Evolutionary conservation across 2,113 vertebrate species (phyloP).

Genomic region (Mastomys natalensis): DNA sequence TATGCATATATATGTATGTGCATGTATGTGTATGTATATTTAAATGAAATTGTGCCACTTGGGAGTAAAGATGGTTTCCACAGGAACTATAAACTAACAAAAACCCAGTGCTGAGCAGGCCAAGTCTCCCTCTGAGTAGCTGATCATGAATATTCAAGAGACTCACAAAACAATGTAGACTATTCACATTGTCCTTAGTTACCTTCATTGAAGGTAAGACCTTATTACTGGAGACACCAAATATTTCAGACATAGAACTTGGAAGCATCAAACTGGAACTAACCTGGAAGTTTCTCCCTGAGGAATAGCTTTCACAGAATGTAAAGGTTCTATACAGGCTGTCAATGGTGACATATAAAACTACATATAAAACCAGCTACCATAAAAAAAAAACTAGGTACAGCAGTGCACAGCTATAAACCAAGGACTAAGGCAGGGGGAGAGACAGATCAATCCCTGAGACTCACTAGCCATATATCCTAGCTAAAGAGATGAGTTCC

Average conservation of each 20-base stretch:
- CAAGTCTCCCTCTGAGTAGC: background rate
- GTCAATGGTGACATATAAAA: background rate
- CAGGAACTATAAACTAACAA: background rate
- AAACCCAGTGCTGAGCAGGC: background rate
- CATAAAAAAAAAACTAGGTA: background rate
- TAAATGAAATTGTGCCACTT: background rate
- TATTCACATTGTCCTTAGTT: background rate
- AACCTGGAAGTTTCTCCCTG: background rate
- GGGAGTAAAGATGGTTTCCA: background rate
- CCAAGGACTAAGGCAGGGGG: no score
- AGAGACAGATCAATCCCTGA: background rate
- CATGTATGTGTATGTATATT: background rate
- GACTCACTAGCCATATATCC: background rate
- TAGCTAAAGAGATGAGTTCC: background rate
- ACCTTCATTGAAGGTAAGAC: background rate
- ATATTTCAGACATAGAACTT: background rate
- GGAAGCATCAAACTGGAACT: background rate
- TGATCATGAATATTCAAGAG: background rate
- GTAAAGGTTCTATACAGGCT: background rate
- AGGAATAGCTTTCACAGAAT: background rate
- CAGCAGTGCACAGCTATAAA: background rate
- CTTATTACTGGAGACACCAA: background rate
- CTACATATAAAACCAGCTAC: background rate
- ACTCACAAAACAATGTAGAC: background rate
- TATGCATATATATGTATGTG: background rate